phyloP scores from a whole-genome alignment of 1,140 invertebrate species.

The Pseudomyrmex concolor region DNA sequence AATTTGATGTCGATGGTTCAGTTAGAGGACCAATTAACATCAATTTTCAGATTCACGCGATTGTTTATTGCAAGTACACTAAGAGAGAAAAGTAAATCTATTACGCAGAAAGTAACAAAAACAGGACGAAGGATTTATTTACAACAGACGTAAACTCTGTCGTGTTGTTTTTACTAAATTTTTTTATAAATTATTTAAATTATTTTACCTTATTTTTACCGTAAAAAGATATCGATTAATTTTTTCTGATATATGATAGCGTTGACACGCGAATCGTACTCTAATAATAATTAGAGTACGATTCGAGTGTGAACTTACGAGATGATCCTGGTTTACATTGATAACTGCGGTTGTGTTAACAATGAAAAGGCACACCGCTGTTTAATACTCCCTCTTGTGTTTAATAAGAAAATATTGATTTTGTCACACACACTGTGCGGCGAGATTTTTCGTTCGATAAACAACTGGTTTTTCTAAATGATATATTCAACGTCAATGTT shows the following conservation, averaged over 20 bases:
- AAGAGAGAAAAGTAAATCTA: not conserved
- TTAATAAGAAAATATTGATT: slow-evolving; percentile 40
- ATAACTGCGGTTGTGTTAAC: slow-evolving; percentile 42
- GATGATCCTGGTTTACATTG: slow-evolving; percentile 23
- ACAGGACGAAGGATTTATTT: slow-evolving; percentile 20
- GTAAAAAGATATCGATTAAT: no score
- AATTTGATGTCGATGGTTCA: slow-evolving; percentile 52
- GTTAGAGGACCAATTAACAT: slow-evolving; percentile 56
- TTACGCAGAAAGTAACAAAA: slow-evolving; percentile 6
- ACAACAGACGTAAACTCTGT: not conserved
- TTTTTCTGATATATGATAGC: not conserved
- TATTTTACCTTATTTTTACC: no score
- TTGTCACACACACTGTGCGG: not conserved
- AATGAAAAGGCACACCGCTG: slow-evolving; percentile 27
- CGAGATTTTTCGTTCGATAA: slow-evolving; percentile 18
- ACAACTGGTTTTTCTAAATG: not conserved
- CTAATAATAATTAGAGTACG: not conserved
- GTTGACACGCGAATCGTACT: no score
- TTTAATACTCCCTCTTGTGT: slow-evolving; percentile 20
- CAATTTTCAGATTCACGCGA: slow-evolving; percentile 68
- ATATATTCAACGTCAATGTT: not conserved
- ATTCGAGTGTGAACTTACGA: not conserved
- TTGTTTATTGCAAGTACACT: slow-evolving; percentile 60
- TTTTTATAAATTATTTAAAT: no score
- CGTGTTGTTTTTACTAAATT: not conserved